These are phyloP conservation scores for Microctenopoma lineatum DNA, from an alignment of 2,797 vertebrate species.

Conservation along the genomic window DNA sequence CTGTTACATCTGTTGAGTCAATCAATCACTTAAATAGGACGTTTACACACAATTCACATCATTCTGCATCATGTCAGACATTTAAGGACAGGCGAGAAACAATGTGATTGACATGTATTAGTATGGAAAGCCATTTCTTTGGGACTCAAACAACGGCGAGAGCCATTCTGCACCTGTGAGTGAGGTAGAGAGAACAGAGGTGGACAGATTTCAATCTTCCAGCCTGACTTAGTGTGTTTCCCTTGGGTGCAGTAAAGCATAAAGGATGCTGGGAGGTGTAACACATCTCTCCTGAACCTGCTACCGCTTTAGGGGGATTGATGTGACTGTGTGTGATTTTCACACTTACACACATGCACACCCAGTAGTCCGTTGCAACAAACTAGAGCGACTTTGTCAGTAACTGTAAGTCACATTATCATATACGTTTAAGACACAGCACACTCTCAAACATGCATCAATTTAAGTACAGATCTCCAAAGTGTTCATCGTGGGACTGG, in stretches of 20 bases:
- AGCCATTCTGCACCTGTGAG: not conserved
- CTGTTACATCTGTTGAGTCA: too few species aligned
- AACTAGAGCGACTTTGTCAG: constrained; percentile 27
- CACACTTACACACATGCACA: constrained; percentile 26
- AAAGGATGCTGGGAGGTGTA: constrained; percentile 64
- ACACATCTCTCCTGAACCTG: constrained; percentile 49
- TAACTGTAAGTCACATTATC: constrained; percentile 2
- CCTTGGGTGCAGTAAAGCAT: constrained; percentile 64
- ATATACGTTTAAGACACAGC: constrained; percentile 15
- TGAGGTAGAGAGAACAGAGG: not conserved
- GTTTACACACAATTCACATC: too few species aligned
- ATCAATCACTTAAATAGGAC: too few species aligned
- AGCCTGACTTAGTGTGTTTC: constrained; percentile 51
- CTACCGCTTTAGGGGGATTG: constrained; percentile 57
- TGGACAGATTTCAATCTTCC: constrained; percentile 65
- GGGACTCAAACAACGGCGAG: too few species aligned
- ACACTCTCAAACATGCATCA: constrained; percentile 14
- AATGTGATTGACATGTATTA: too few species aligned
- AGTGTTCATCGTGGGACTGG: constrained; percentile 31
- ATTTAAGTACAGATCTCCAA: constrained; percentile 36
- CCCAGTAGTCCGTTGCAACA: constrained; percentile 34
- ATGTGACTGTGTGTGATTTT: constrained; percentile 54
- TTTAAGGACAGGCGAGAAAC: too few species aligned
- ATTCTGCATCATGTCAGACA: too few species aligned
- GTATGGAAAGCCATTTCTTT: too few species aligned